phyloP scores from a whole-genome alignment of 2,113 vertebrate genomes.

The Grammomys dolichurus region DNA sequence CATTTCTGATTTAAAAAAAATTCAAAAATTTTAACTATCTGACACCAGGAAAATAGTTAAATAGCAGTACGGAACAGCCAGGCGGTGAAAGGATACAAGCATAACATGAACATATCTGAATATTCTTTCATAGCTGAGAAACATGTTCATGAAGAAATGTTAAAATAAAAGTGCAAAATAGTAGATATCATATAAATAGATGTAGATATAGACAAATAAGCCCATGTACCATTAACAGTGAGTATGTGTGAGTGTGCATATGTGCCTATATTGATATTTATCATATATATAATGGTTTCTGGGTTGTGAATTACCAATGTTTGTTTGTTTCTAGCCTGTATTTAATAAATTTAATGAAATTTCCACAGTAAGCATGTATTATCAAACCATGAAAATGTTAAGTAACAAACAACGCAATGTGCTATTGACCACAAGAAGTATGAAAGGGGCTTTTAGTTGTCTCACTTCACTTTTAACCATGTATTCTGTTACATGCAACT shows the following conservation, averaged over 20 bases:
- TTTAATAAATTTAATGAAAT: constrained; percentile 53
- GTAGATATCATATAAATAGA: neutral
- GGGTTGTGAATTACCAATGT: neutral
- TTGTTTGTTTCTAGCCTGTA: constrained; percentile 4
- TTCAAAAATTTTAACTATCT: constrained; percentile 25
- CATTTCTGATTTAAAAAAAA: constrained; percentile 37
- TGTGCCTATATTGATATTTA: no score
- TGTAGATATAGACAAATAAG: neutral
- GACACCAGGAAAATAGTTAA: constrained; percentile 1
- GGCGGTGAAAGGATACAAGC: neutral
- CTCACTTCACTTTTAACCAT: constrained; percentile 54
- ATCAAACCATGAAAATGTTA: constrained; percentile 43
- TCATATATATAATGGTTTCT: constrained; percentile 34
- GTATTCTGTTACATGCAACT: constrained; percentile 43
- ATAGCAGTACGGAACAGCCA: neutral
- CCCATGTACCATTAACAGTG: neutral
- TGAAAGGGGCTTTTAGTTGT: constrained; percentile 18
- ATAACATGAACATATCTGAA: neutral
- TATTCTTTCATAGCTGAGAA: constrained; percentile 8
- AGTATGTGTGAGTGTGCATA: neutral
- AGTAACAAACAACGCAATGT: constrained; percentile 17
- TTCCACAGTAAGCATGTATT: neutral
- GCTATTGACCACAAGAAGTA: neutral
- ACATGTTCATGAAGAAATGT: neutral
- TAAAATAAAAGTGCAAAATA: constrained; percentile 34